Percentiles rank a stretch among this genome's conserved stretches.
These are phyloP conservation scores for Idaea aversata DNA, from an alignment of 2,888 invertebrate species.

Conservation along the genomic window DNA sequence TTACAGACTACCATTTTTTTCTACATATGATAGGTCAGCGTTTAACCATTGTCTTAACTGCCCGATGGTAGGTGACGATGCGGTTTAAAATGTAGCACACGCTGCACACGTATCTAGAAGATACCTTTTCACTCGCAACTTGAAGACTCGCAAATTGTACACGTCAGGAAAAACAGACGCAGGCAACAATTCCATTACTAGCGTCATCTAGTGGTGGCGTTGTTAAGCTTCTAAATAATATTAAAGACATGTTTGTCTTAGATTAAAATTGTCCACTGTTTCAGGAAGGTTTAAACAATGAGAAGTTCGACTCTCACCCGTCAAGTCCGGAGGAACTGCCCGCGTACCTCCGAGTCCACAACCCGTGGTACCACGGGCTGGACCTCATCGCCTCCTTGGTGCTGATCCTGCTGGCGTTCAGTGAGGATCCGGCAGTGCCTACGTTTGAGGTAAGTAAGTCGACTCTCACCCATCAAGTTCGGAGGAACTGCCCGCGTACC, in stretches of 20 bases:
- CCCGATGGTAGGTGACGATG: no score
- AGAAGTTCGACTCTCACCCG: conserved; percentile 94
- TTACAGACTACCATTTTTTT: no score
- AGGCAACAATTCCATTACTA: neutral
- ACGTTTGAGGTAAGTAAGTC: conserved; percentile 90
- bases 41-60: no score
- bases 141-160: no score
- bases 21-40: no score
- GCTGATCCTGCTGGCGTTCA: conserved; percentile 87
- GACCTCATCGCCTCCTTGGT: conserved; percentile 88
- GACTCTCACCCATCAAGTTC: conserved; percentile 92
- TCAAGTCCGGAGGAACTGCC: conserved; percentile 90
- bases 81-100: no score
- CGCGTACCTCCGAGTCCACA: conserved; percentile 92
- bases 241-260: no score
- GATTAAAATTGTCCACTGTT: conserved; percentile 27
- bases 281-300: conserved; percentile 94
- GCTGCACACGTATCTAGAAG: no score
- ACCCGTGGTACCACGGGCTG: conserved; percentile 91
- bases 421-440: conserved; percentile 90
- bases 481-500: conserved; percentile 91
- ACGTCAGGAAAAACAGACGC: no score
- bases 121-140: no score
- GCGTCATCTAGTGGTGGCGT: neutral
- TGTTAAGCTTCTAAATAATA: neutral